phyloP scores from a whole-genome alignment of 2,113 vertebrate genomes.

The Sander vitreus region DNA sequence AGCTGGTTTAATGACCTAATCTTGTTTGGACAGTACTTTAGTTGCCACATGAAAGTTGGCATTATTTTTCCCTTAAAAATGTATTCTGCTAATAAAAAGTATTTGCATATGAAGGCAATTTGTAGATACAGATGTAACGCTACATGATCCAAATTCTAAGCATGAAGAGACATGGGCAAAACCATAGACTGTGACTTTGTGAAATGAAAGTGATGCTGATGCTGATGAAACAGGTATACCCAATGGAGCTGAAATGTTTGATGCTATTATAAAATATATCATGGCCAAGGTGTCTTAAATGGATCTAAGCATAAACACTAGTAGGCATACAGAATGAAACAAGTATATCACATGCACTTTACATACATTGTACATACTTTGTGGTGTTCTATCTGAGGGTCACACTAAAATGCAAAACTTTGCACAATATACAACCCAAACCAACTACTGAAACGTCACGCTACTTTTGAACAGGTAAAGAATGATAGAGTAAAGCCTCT shows the following conservation, averaged over 20 bases:
- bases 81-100: not conserved
- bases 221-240: not conserved
- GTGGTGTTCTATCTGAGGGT: not conserved
- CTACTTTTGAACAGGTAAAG: constrained; percentile 14
- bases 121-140: not conserved
- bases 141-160: not conserved
- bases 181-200: not conserved
- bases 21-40: not conserved
- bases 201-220: not conserved
- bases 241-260: not conserved
- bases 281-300: not conserved
- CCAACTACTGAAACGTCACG: constrained; percentile 11
- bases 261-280: not conserved
- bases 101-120: not conserved
- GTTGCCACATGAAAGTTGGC: not conserved
- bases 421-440: constrained; percentile 35
- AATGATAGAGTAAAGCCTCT: constrained; percentile 60
- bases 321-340: not conserved
- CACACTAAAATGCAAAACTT: not conserved
- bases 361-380: not conserved
- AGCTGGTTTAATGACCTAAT: not conserved
- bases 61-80: not conserved
- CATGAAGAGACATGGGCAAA: not conserved
- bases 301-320: not conserved
- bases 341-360: not conserved